A percentile compares a stretch with the other conserved stretches of the same genome.
Conservation (phyloP, 2,888 invertebrate species). For the Tachina lurida region DNA sequence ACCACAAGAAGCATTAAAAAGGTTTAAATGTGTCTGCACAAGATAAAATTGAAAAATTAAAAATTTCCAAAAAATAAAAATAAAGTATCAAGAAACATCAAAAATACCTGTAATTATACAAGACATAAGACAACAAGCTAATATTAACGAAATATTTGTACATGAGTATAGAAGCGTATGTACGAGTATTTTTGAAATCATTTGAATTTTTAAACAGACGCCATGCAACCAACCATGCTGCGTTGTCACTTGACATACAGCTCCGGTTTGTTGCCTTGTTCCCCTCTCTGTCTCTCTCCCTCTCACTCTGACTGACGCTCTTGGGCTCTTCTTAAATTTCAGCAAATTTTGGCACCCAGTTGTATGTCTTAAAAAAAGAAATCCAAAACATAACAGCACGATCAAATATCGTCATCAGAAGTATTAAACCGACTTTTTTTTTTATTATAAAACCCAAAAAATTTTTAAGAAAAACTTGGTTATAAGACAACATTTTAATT, state of each 20-base stretch:
- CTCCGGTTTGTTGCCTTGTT: conserved; percentile 32
- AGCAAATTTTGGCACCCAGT: not conserved
- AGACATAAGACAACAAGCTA: conserved; percentile 57
- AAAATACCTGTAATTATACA: conserved; percentile 67
- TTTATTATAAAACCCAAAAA: conserved; percentile 23
- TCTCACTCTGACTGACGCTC: not conserved
- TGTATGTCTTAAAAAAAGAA: conserved; percentile 25
- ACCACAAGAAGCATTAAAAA: conserved; percentile 51
- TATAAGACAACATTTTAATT: conserved; percentile 75
- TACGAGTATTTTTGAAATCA: conserved; percentile 57
- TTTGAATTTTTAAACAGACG: conserved; percentile 69
- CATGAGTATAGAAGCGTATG: not conserved
- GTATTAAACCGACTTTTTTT: conserved; percentile 41
- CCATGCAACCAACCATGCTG: conserved; percentile 60
- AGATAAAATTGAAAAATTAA: conserved; percentile 35
- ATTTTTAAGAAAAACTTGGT: conserved; percentile 41
- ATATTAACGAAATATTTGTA: conserved; percentile 57
- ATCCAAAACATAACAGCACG: conserved; percentile 57
- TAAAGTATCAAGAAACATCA: conserved; percentile 17
- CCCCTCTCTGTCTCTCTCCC: not conserved
- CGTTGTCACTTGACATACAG: conserved; percentile 64
- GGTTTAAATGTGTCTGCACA: conserved; percentile 36
- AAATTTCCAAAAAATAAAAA: conserved; percentile 29
- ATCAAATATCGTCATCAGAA: conserved; percentile 53
- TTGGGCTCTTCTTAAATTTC: not conserved